Base-by-base conservation (phyloP, 2,113 vertebrate species). In the Carassius auratus region DNA sequence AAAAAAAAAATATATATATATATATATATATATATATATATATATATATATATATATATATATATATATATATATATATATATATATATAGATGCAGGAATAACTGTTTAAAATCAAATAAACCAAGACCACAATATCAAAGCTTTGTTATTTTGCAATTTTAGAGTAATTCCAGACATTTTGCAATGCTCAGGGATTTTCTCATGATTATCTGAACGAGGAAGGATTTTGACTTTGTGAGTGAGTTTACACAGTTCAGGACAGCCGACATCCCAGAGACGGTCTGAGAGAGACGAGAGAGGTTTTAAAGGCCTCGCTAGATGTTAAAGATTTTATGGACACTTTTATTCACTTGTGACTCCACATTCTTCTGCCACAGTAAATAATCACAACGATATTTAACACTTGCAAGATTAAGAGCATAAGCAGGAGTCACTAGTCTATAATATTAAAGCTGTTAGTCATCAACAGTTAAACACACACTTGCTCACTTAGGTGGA, bases 361-460 rank as follows among this genome's bases (percentile, higher is more conserved):
- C 45, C 80, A 62, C n/a, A n/a, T 77, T 83, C 17, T 77, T 38
- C 61, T 82, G 57, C 48, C 80, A 13, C 66, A 86, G 79, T 84
- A 84, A 88, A 84, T 86, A 84, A 84, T 84, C 83, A 85, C 69
- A 62, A 80, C 79, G 81, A 88, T 86, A 76, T 83, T 86, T 88
- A 76, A 86, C 55, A 45, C 68, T 61, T 64, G 8, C 30, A 55
- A 15, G n/a, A 23, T 48, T 21, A 33, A 52, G 42, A 66, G 21
- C 30, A 30, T 30, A 1, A 30, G 30, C 48, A 36, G 23, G 64
- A 59, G 64, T 69, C 38, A n/a, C n/a, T n/a, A n/a, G n/a, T 21
- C 8, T 26, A 42, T 30, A 42, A 59, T 50, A 55, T 59, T 21
- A 48, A 57, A 55, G 52, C 14, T 5, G 48, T 78, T 30, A 36